A percentile compares a stretch with the other conserved stretches of the same genome.
Conservation (phyloP, 2,888 invertebrate species). For the Apodemia duryi region DNA sequence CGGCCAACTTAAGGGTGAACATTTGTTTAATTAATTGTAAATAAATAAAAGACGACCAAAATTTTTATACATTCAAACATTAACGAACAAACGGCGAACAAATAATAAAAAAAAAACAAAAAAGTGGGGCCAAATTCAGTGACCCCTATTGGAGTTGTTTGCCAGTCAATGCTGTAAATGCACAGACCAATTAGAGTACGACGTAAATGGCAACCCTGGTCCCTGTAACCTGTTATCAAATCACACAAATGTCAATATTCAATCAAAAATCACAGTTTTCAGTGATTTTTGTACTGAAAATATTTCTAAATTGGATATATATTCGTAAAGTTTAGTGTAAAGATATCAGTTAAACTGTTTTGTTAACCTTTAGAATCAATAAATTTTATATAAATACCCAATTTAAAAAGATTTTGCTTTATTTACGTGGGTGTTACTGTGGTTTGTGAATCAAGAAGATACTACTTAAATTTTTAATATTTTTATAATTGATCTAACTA, state of each 20-base stretch:
- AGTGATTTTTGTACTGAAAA: constrained; percentile 2
- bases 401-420: background rate
- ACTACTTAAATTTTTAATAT: constrained; percentile 10
- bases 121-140: no score
- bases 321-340: background rate
- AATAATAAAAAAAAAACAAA: no score
- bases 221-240: background rate
- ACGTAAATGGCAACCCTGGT: background rate
- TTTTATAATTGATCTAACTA: background rate
- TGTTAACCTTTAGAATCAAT: background rate
- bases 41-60: no score
- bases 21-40: no score
- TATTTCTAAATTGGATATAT: background rate
- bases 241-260: constrained; percentile 19
- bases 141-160: no score
- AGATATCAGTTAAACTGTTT: background rate
- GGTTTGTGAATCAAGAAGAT: constrained; percentile 11
- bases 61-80: no score
- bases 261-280: constrained; percentile 19
- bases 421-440: constrained; percentile 15
- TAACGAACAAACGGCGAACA: no score
- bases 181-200: no score
- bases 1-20: no score
- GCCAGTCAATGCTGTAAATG: no score
- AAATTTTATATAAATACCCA: background rate